Evolutionary conservation across 2,797 vertebrate species (phyloP), one percentile per base, ranked within the genome.

Genomic region (Neosalanx taihuensis): DNA sequence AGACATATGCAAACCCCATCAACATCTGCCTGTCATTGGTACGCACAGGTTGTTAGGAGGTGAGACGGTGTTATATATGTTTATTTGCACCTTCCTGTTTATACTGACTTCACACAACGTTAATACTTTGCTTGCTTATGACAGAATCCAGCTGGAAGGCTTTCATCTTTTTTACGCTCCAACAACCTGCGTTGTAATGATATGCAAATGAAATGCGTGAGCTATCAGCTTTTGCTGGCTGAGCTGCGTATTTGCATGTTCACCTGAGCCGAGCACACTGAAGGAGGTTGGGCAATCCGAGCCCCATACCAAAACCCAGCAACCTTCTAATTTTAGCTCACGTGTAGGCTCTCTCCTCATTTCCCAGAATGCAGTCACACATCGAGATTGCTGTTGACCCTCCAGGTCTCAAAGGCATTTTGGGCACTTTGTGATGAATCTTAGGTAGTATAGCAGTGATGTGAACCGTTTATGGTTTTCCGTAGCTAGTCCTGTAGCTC

Each of bases 181-280:
- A 81, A 68, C 80, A 76, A 85, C 74, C 80, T 79, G 78, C 73
- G 67, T 83, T 60, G 64, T 87, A 89, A 92, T 84, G 72, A 82
- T 78, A 90, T 90, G 88, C 78, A 87, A 91, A 91, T 87, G 74
- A 81, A 85, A 86, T 84, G 80, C 72, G 69, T 69, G 76, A 75
- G 79, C 83, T 84, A 85, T 87, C 83, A 78, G 81, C 81, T 78
- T 74, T 79, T 80, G 68, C 80, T 65, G 66, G 75, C 80, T 75
- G 72, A 76, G 77, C 77, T 81, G 78, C 72, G 71, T 37, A 76
- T 88, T 84, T 81, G 81, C 78, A 83, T 79, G 80, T 86, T 88
- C 79, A 89, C 85, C 75, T 88, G 77, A 75, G 70, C 53, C 73
- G 73, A 80, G 73, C 77, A 73, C 76, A 73, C 81, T 77, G 75